Evolutionary conservation across 1,140 invertebrate genomes (phyloP).

Genomic region (Xylocopa sonorina): DNA sequence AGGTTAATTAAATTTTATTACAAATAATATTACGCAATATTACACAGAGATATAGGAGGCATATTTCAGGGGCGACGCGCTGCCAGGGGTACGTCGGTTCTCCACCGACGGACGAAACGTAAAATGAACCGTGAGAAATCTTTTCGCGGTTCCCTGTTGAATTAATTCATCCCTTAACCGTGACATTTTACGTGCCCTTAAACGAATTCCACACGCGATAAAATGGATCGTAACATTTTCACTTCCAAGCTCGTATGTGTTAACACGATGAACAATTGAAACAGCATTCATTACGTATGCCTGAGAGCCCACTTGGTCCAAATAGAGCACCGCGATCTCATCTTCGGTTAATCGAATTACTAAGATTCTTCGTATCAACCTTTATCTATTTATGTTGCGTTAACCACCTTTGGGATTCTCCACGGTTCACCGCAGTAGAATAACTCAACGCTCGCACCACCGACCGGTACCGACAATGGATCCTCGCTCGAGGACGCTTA

Average conservation of each 20-base stretch:
- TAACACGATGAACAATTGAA: too few species aligned
- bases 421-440: not conserved
- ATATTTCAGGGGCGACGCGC: conserved; percentile 4
- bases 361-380: too few species aligned
- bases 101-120: conserved; percentile 40
- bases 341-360: too few species aligned
- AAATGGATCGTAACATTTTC: not conserved
- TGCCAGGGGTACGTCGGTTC: conserved; percentile 28
- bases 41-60: conserved; percentile 3
- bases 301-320: too few species aligned
- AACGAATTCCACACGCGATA: not conserved
- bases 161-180: conserved; percentile 48
- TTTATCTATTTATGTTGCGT: not conserved
- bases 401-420: not conserved
- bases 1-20: conserved; percentile 70
- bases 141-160: conserved; percentile 27
- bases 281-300: too few species aligned
- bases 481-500: not conserved
- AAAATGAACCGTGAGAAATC: conserved; percentile 46
- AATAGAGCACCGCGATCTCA: too few species aligned
- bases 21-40: conserved; percentile 64
- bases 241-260: too few species aligned
- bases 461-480: too few species aligned
- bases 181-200: conserved; percentile 40
- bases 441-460: not conserved